Evolutionary conservation across 2,888 invertebrate genomes (phyloP).

Genomic region (Fabriciana adippe): DNA sequence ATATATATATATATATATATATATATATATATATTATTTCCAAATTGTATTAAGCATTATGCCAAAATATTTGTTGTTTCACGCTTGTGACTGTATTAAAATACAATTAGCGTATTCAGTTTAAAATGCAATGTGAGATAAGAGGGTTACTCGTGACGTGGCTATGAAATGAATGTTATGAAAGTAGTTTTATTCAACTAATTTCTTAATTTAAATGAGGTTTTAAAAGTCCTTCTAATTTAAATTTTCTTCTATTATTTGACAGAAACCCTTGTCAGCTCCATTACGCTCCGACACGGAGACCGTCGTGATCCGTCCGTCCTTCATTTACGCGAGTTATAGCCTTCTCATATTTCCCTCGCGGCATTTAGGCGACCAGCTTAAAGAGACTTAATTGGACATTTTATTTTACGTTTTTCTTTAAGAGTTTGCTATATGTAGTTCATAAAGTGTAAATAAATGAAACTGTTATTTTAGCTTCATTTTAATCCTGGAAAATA

Average conservation of each 20-base stretch:
- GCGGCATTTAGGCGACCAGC: conserved; percentile 58
- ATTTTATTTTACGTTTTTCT: conserved; percentile 1
- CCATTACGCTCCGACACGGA: conserved; percentile 69
- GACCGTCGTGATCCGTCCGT: conserved; percentile 65
- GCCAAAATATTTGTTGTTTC: too few relatives aligned
- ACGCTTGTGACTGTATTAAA: too few relatives aligned
- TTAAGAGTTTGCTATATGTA: background rate
- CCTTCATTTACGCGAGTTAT: conserved; percentile 76
- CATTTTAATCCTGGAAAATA: background rate
- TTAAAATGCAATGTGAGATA: too few relatives aligned
- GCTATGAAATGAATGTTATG: too few relatives aligned
- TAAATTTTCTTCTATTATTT: conserved; percentile 74
- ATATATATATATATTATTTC: background rate
- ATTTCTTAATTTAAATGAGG: conserved; percentile 65
- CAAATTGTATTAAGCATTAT: background rate
- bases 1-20: too few relatives aligned
- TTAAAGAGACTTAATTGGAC: conserved; percentile 32
- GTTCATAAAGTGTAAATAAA: background rate
- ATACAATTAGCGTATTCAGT: too few relatives aligned
- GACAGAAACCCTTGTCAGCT: conserved; percentile 76
- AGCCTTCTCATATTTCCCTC: conserved; percentile 72
- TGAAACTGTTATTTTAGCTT: background rate
- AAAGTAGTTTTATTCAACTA: conserved; percentile 43
- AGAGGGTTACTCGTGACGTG: too few relatives aligned
- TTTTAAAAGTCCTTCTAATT: conserved; percentile 55